phyloP scores from a whole-genome alignment of 2,888 invertebrate genomes.

The Hirtodrosophila trivittata region DNA sequence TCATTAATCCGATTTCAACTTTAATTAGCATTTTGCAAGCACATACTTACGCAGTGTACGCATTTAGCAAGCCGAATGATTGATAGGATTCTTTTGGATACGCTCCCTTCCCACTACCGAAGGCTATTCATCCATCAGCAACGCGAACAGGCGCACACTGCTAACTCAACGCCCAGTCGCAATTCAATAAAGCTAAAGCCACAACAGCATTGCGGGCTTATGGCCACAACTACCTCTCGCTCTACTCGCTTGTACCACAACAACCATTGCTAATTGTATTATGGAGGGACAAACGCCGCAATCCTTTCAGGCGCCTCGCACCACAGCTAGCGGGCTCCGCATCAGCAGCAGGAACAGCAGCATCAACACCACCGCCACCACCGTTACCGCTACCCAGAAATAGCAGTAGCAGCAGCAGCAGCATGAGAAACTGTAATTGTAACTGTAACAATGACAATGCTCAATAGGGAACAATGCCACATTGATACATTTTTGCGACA shows the following conservation, averaged over 20 bases:
- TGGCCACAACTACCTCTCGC: constrained; percentile 16
- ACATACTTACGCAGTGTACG: neutral
- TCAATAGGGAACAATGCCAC: constrained; percentile 18
- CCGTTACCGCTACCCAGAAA: constrained; percentile 4
- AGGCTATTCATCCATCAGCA: constrained; percentile 47
- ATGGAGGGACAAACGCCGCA: constrained; percentile 54
- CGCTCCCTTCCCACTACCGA: neutral
- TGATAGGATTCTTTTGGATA: constrained; percentile 34
- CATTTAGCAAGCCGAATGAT: constrained; percentile 31
- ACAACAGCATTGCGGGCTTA: constrained; percentile 37
- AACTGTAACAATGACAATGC: constrained; percentile 32
- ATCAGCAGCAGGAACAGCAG: constrained; percentile 2
- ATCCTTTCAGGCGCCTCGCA: constrained; percentile 54
- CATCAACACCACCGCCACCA: constrained; percentile 28
- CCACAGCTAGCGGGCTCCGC: constrained; percentile 26
- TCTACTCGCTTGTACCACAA: constrained; percentile 23
- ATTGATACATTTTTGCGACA: constrained; percentile 45
- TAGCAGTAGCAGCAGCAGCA: neutral
- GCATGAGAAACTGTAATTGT: constrained; percentile 24
- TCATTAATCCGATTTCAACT: constrained; percentile 38
- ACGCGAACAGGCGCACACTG: constrained; percentile 8
- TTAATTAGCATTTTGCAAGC: constrained; percentile 48
- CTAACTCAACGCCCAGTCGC: constrained; percentile 18
- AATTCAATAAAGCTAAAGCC: constrained; percentile 57
- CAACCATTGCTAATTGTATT: constrained; percentile 65